Base-by-base conservation (phyloP, 2,888 invertebrate species). In the Orthonychiurus folsomi region DNA sequence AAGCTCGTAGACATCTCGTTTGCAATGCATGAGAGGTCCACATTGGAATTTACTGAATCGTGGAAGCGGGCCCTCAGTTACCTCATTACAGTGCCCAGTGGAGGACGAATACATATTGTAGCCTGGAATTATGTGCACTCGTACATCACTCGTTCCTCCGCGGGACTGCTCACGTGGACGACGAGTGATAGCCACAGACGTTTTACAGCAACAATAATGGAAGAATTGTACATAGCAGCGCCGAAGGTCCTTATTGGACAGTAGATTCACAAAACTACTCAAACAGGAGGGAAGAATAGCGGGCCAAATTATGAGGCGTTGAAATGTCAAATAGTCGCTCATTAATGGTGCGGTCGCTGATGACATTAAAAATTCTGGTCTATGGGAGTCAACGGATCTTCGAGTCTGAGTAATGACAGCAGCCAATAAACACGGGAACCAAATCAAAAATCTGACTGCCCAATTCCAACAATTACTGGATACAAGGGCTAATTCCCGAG, bases 191-290 rank as follows among this genome's bases (percentile, higher is more conserved):
- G 86, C 82, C 25, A 85, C 84, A 3, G 86, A 84, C 9, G 84
- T 87, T 76, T 88, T 89, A 78, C 88, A 89, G 75, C 85, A 72
- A 74, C 88, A 88, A 74, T 89, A 89, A 74, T 86, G 85, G 74
- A 88, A 89, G 9, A 89, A 78, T 74, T 85, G 84, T 18, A 84
- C 79, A 75, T 86, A 89, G 3, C 87, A 86, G 63, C 81, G 82
- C 48, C 87, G 81, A 74, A 88, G 88, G 74, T 84, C 84, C 9
- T 80, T 79, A 74, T 87, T 85, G n/a, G 84, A 77, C 2, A 82
- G 77, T 73, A 70, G 69, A 59, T 72, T 68, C 28, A 72, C 65
- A 56, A 72, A 60, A 65, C 70, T 68, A 50, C 64, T 64, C 5
- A 70, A 56, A 58, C 70, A 70, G 9, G 72, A 67, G 24, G 72